A percentile compares a stretch with the other conserved stretches of the same genome.
These are phyloP conservation scores for Philaenus spumarius DNA, from an alignment of 1,140 invertebrate species.

Conservation along the genomic window DNA sequence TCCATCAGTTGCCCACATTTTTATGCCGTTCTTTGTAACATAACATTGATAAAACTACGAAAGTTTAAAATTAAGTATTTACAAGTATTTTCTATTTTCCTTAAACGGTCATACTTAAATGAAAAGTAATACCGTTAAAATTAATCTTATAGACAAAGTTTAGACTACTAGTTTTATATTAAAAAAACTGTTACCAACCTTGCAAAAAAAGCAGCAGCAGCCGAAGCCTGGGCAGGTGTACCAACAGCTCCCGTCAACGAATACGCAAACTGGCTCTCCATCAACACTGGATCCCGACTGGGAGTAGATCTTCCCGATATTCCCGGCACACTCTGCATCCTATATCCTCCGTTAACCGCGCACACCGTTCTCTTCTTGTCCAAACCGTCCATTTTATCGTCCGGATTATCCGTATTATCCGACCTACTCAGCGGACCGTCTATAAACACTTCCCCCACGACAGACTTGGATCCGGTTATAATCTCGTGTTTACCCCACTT, in stretches of 20 bases:
- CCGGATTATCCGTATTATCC: neutral
- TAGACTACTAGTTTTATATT: no score
- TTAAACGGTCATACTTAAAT: no score
- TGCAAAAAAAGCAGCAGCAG: slow-evolving; percentile 30
- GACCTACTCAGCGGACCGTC: slow-evolving; percentile 1
- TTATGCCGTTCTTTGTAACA: no score
- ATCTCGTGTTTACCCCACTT: slow-evolving; percentile 32
- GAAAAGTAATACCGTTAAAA: no score
- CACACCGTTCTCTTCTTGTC: neutral
- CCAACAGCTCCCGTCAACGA: slow-evolving; percentile 5
- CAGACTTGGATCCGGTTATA: slow-evolving; percentile 35
- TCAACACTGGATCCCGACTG: neutral
- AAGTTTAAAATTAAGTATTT: no score
- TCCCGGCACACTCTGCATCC: neutral
- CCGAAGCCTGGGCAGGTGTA: slow-evolving; percentile 30
- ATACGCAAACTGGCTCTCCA: slow-evolving; percentile 35
- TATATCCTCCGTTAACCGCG: neutral
- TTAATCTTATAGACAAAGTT: no score
- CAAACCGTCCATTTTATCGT: neutral
- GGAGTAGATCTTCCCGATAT: neutral
- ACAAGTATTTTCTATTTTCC: no score
- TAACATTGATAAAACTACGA: no score
- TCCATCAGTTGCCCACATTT: no score
- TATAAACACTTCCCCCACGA: slow-evolving; percentile 8
- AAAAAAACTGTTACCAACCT: slow-evolving; percentile 4